A percentile compares a stretch with the other conserved stretches of the same genome.
phyloP scores from a whole-genome alignment of 2,888 invertebrate genomes.

The Drosophila infuscata region DNA sequence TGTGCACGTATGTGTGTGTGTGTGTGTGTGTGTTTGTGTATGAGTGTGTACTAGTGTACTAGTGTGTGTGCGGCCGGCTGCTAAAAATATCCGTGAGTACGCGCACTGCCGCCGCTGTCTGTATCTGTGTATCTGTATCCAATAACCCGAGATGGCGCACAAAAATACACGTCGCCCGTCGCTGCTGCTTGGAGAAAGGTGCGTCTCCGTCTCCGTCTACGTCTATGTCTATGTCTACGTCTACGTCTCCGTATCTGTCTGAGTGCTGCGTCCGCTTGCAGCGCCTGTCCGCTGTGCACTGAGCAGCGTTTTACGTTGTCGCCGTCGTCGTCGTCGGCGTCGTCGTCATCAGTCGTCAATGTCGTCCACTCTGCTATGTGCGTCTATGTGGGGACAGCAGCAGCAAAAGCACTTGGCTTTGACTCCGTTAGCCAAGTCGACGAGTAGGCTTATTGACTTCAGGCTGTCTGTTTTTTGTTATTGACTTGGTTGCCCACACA shows the following conservation, averaged over 20 bases:
- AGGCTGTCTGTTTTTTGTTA: conserved; percentile 8
- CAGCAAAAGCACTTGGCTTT: conserved; percentile 73
- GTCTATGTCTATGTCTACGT: conserved; percentile 14
- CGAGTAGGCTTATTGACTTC: conserved; percentile 54
- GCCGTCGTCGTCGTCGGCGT: conserved; percentile 54
- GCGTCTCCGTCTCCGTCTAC: conserved; percentile 39
- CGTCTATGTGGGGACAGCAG: conserved; percentile 42
- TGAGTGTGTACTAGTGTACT: conserved; percentile 13
- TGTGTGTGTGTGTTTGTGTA: conserved; percentile 3
- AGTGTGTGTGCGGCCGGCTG: conserved; percentile 66
- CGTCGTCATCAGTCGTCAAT: conserved; percentile 61
- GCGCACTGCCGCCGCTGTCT: conserved; percentile 45
- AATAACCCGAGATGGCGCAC: conserved; percentile 73
- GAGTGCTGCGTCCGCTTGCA: conserved; percentile 76
- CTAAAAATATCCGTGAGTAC: conserved; percentile 78
- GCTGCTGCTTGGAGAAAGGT: conserved; percentile 64
- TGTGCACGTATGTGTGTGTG: neutral
- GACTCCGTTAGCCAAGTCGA: conserved; percentile 77
- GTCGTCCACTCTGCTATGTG: conserved; percentile 52
- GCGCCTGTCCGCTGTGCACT: conserved; percentile 81
- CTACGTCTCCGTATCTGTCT: neutral
- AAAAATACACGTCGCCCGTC: conserved; percentile 56
- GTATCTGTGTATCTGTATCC: conserved; percentile 74
- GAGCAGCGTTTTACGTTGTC: conserved; percentile 56
- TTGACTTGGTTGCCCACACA: conserved; percentile 54